Conservation (phyloP, 2,113 vertebrate species). For the Istiophorus platypterus region DNA sequence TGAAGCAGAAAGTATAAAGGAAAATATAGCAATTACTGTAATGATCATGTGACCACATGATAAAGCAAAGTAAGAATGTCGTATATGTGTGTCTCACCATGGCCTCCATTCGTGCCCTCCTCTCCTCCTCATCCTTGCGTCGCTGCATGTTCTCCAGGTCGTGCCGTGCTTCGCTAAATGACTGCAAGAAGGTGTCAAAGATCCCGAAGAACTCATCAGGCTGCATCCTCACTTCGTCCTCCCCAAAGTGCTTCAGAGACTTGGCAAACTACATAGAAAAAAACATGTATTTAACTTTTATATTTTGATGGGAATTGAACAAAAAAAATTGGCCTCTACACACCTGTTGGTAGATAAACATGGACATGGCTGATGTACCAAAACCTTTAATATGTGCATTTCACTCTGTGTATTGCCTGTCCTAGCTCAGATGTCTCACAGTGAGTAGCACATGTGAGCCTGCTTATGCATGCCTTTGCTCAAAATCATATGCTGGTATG, state of each 20-base stretch:
- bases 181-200: slow-evolving; percentile 96
- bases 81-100: slow-evolving; percentile 86
- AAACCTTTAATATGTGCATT: background rate
- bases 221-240: slow-evolving; percentile 92
- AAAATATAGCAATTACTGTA: background rate
- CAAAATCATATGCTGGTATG: background rate
- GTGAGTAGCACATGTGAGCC: slow-evolving; percentile 4
- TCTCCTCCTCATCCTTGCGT: slow-evolving; percentile 95
- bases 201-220: slow-evolving; percentile 98
- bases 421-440: background rate
- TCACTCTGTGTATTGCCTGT: background rate
- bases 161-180: slow-evolving; percentile 93
- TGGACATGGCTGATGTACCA: background rate
- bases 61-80: background rate
- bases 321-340: too few species aligned
- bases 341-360: too few species aligned
- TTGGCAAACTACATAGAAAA: slow-evolving; percentile 87
- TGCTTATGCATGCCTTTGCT: background rate
- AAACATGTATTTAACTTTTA: background rate
- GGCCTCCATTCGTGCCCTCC: slow-evolving; percentile 93
- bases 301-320: background rate
- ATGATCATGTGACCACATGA: background rate
- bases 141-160: slow-evolving; percentile 96
- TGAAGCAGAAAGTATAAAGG: background rate
- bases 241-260: slow-evolving; percentile 95